These are phyloP conservation scores for Apis cerana DNA, from an alignment of 1,140 invertebrate genomes.

Conservation along the genomic window DNA sequence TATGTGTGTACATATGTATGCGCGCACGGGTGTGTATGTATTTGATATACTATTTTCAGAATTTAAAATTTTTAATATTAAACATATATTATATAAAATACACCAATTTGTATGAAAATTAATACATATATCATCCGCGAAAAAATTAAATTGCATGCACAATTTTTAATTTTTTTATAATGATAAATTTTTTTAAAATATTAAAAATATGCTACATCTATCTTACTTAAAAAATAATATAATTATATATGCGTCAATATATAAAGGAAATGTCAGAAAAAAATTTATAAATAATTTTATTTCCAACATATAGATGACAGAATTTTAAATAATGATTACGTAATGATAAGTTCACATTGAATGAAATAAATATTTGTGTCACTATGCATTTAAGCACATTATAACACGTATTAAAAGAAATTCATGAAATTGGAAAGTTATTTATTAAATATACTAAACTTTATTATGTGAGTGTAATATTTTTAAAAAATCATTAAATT, in stretches of 20 bases:
- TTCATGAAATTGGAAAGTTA: neutral
- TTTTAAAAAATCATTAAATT: neutral
- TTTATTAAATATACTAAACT: neutral
- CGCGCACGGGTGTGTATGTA: neutral
- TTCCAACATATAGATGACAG: slow-evolving; percentile 9
- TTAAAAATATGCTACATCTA: neutral
- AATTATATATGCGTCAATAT: neutral
- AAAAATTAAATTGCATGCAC: neutral
- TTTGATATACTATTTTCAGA: neutral
- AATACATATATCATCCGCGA: neutral
- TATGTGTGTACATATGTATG: too few relatives aligned
- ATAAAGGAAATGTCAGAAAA: neutral
- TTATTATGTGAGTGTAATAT: neutral
- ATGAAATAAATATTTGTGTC: slow-evolving; percentile 54
- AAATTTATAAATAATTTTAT: slow-evolving; percentile 6
- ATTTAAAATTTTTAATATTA: neutral
- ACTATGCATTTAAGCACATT: slow-evolving; percentile 29
- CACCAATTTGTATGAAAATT: neutral
- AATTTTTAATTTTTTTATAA: neutral
- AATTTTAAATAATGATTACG: slow-evolving; percentile 56
- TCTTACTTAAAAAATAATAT: neutral
- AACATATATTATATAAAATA: neutral
- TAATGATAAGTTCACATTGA: slow-evolving; percentile 50
- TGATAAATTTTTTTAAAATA: neutral
- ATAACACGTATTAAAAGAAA: slow-evolving; percentile 11